Evolutionary conservation across 2,888 invertebrate species (phyloP).

Genomic region (Strigamia crassipes): DNA sequence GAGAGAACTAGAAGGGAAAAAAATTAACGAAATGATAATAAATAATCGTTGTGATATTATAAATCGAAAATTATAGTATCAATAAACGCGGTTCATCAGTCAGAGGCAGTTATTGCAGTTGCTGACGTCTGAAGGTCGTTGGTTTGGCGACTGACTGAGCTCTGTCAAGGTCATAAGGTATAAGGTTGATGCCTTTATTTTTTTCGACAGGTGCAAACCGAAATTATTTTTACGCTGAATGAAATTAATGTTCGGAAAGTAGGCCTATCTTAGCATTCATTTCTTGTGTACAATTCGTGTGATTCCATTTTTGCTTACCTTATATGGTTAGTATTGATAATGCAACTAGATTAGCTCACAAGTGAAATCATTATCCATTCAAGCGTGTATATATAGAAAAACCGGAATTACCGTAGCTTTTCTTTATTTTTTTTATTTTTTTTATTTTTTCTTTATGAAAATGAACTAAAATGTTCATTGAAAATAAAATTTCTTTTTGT

Average conservation of each 20-base stretch:
- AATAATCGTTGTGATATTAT: no score
- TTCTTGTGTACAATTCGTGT: neutral
- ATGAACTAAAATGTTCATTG: neutral
- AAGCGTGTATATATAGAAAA: neutral
- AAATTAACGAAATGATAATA: neutral
- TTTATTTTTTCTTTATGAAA: no score
- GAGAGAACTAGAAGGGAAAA: slow-evolving; percentile 26
- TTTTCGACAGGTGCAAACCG: neutral
- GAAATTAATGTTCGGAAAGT: neutral
- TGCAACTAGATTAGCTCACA: neutral
- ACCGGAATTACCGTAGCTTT: neutral
- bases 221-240: neutral
- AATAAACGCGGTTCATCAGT: neutral
- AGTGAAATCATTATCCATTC: slow-evolving; percentile 28
- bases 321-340: slow-evolving; percentile 11
- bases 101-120: neutral
- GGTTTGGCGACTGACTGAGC: slow-evolving; percentile 37
- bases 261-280: neutral
- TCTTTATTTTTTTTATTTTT: neutral
- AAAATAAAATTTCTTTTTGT: neutral
- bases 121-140: slow-evolving; percentile 33
- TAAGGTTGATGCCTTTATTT: slow-evolving; percentile 24
- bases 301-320: slow-evolving; percentile 13
- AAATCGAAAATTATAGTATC: no score
- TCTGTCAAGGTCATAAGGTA: slow-evolving; percentile 25